Conservation (phyloP, 2,113 vertebrate genomes). For the Equus przewalskii region DNA sequence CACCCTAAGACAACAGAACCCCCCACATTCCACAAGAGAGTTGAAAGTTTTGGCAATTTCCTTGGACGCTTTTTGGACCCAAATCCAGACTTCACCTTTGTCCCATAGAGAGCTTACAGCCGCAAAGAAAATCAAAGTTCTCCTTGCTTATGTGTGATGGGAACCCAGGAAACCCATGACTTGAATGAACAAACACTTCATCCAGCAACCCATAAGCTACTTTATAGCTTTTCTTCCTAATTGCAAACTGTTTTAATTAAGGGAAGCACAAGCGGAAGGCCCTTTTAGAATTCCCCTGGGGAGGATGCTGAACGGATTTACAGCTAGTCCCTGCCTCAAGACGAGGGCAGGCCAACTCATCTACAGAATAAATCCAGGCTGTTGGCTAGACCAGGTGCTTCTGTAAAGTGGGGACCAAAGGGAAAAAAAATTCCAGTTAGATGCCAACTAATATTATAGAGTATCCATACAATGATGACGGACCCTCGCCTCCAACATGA, state of each 20-base stretch:
- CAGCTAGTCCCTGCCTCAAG: not conserved
- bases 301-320: not conserved
- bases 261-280: not conserved
- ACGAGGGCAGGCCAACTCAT: not conserved
- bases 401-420: conserved; percentile 35
- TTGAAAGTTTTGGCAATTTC: not conserved
- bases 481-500: not conserved
- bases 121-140: conserved; percentile 26
- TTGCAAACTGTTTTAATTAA: not conserved
- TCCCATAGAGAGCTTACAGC: not conserved
- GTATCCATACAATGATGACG: not conserved
- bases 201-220: not conserved
- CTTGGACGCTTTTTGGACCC: not conserved
- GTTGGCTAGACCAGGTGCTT: conserved; percentile 2
- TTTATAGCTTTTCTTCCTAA: not conserved
- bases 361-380: not conserved
- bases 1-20: not conserved
- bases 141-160: not conserved
- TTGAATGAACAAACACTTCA: not conserved
- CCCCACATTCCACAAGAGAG: not conserved
- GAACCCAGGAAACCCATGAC: not conserved
- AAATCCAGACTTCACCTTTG: not conserved
- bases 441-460: not conserved
- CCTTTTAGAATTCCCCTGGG: not conserved
- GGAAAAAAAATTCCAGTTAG: not conserved